Base-by-base conservation (phyloP, 2,888 invertebrate genomes). In the Galerucella nymphaeae region DNA sequence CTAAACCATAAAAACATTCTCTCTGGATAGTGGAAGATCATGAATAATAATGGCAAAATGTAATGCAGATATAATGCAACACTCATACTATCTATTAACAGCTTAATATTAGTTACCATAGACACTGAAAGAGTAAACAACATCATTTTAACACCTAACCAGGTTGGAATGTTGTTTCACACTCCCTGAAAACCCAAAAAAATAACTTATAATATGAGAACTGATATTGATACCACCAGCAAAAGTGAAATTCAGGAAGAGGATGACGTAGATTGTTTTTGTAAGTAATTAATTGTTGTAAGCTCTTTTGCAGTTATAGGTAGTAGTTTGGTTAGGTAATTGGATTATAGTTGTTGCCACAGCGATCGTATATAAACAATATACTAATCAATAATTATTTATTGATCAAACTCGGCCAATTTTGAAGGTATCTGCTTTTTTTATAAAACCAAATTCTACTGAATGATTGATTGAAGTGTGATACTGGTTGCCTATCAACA, bases 241-340 rank as follows among this genome's bases (percentile, higher is more conserved):
- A 45, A 71, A 42, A 72, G 66, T 55, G 75, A 74, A 64, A 66
- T 69, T 0, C 75, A 77, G 13, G 66, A 73, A 42, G 79, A 80
- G 64, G 80, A 81, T 5, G 81, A 80, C 38, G 79, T 73, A 8
- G 79, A 78, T 18, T 81, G 78, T 71, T 80, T 76, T 66, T 80
- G 80, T 80, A 77, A 78, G 80, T 73, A 73, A 5, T 6, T 62
- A 8, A 62, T 41, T 41, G 14, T 41, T 30, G 45, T 23, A 23
- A 45, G 13, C 13, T 0, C 3, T 0, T 42, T 42, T 61, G 11
- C 58, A 45, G 53, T 23, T 30, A 9, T 30, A 50, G 16, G 16
- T 69, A 5, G 23, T 42, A 55, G 18, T 45, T 18, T 61, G n/a
- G 11, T 41, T 53, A 30, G 65, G 41, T 20, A 5, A 61, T 48